Evolutionary conservation across 2,113 vertebrate species (phyloP), one percentile per base, ranked within the genome.

Genomic region (Neodon shergylaensis): DNA sequence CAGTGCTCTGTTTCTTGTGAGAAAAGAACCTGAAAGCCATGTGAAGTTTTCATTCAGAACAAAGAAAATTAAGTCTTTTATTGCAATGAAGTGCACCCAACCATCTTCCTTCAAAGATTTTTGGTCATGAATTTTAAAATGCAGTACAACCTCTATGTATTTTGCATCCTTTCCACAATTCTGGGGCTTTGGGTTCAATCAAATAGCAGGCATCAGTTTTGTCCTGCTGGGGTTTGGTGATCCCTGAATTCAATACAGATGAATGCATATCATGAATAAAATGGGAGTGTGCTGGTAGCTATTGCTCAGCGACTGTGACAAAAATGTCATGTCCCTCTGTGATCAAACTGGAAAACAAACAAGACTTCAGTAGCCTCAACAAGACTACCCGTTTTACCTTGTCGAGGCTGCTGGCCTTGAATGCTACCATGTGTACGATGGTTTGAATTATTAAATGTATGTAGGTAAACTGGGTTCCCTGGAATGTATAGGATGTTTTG

Each of bases 111-210:
- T 86, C 77, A 89, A 95, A 84, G 10, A 39, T 39, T 94, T 72
- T 73, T 78, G 63, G 36, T 97, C 90, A 81, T 42, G 61, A 94
- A 92, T 81, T 81, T 97, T 81, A 93, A 88, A 78, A 82, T 31
- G 28, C 9, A 88, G 52, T 70, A 78, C 0, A 74, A 84, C 8
- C 58, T 74, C 77, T 26, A 84, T 21, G 9, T 85, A 61, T 92
- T 96, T 33, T 90, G 52, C 36, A 87, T 76, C 49, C 31, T 93
- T 95, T 88, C n/a, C 54, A 93, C 89, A 96, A 72, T 33, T 74
- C 52, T 88, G 47, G 44, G 31, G 42, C n/a, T 83, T 95, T 42
- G 49, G 16, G 17, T 95, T 86, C 49, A 81, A 76, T n/a, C 47
- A 92, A 95, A 88, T 49, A 70, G 76, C 7, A 90, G 76, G 65